phyloP scores from a whole-genome alignment of 35 echinoderm and acorn worm species.

The Apostichopus californicus region DNA sequence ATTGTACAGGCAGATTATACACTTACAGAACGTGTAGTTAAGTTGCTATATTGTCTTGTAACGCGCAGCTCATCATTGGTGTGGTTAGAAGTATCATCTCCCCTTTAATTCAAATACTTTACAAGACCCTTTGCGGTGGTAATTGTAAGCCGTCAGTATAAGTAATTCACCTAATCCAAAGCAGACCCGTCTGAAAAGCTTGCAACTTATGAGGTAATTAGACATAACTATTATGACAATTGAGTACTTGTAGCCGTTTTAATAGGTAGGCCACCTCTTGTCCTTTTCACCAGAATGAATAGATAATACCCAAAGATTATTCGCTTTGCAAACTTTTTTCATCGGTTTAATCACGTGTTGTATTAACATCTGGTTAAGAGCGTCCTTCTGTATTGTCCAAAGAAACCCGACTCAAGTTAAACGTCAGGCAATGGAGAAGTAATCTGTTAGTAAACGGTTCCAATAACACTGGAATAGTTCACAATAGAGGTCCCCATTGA shows the following conservation, averaged over 20 bases:
- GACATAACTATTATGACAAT: not conserved
- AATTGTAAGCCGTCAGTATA: too few species aligned
- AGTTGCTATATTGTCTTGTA: too few species aligned
- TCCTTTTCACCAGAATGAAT: not conserved
- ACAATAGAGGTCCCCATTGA: slow-evolving; percentile 21
- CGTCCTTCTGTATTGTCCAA: not conserved
- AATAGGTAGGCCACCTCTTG: not conserved
- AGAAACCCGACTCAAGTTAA: slow-evolving; percentile 11
- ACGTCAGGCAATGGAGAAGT: not conserved
- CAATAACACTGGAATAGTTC: slow-evolving; percentile 3
- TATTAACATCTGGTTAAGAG: not conserved
- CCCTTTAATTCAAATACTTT: too few species aligned
- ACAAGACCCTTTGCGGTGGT: too few species aligned
- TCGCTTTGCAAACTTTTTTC: not conserved
- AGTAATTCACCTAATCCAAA: too few species aligned
- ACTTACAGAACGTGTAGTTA: too few species aligned
- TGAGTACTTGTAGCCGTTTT: not conserved
- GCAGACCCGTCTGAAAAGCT: too few species aligned
- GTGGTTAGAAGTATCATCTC: too few species aligned
- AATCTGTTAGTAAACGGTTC: slow-evolving; percentile 14
- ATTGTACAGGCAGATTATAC: too few species aligned
- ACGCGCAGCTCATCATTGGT: too few species aligned
- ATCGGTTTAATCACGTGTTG: not conserved
- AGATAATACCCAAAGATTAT: not conserved
- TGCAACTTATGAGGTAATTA: not conserved